A percentile compares a stretch with the other conserved stretches of the same genome.
phyloP scores from a whole-genome alignment of 1,140 invertebrate genomes.

The Lasaia peninsularis region DNA sequence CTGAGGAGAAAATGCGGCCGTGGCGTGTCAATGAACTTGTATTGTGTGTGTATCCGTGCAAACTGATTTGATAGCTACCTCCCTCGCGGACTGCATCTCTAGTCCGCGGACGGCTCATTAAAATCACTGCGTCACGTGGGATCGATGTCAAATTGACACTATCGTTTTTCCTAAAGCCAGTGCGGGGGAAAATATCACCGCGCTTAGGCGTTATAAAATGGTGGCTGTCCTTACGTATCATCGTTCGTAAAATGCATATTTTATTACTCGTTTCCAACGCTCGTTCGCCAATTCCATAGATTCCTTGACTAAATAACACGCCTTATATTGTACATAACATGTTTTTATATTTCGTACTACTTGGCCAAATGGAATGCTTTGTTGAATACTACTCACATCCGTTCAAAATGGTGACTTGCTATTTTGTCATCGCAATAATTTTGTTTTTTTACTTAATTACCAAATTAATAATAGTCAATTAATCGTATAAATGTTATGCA shows the following conservation, averaged over 20 bases:
- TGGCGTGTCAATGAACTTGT: constrained; percentile 79
- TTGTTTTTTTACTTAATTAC: constrained; percentile 19
- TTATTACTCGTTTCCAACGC: constrained; percentile 37
- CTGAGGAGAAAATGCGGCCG: constrained; percentile 75
- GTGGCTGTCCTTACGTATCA: constrained; percentile 69
- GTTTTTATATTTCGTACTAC: constrained; percentile 42
- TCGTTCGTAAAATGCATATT: constrained; percentile 58
- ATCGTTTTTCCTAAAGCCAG: constrained; percentile 76
- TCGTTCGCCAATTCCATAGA: constrained; percentile 32
- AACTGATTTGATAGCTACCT: constrained; percentile 80
- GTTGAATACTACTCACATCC: constrained; percentile 72
- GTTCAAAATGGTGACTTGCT: constrained; percentile 81
- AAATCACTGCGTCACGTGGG: constrained; percentile 81
- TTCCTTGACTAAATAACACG: constrained; percentile 39
- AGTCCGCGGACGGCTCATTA: constrained; percentile 80
- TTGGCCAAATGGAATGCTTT: constrained; percentile 60
- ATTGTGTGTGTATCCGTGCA: constrained; percentile 78
- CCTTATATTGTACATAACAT: constrained; percentile 38
- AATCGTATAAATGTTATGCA: too few species aligned
- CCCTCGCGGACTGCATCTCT: constrained; percentile 78
- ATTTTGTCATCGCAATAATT: constrained; percentile 46
- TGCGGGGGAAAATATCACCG: constrained; percentile 70
- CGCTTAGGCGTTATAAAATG: constrained; percentile 77
- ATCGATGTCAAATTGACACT: constrained; percentile 80
- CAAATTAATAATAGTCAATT: too few species aligned